phyloP scores from a whole-genome alignment of 2,888 invertebrate species.

The Polydesmus complanatus region DNA sequence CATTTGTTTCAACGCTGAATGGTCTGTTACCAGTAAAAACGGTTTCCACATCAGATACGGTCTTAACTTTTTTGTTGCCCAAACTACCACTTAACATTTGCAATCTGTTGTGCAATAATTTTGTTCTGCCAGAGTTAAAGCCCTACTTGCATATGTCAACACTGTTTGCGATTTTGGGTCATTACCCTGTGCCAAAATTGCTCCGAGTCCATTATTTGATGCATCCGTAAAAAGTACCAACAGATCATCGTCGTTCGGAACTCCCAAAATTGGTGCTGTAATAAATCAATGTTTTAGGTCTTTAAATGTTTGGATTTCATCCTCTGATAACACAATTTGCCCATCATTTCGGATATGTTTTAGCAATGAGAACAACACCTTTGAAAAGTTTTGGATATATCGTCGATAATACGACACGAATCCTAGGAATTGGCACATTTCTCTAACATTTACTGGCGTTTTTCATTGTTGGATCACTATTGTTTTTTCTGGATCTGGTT shows the following conservation, averaged over 20 bases:
- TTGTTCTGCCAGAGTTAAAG: background rate
- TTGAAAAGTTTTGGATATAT: background rate
- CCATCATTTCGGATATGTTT: too few relatives aligned
- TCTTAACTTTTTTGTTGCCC: slow-evolving; percentile 1
- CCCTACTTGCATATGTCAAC: too few relatives aligned
- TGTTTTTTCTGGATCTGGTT: background rate
- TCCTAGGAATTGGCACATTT: background rate
- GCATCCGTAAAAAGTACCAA: slow-evolving; percentile 9
- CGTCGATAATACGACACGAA: background rate
- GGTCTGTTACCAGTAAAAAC: background rate
- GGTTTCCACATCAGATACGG: background rate
- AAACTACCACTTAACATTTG: slow-evolving; percentile 5
- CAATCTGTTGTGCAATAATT: slow-evolving; percentile 7
- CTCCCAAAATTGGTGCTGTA: too few relatives aligned
- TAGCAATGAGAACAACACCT: too few relatives aligned
- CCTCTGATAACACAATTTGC: too few relatives aligned
- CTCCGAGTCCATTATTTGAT: slow-evolving; percentile 1
- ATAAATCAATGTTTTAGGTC: too few relatives aligned
- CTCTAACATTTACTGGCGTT: background rate
- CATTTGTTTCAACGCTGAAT: background rate
- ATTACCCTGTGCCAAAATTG: too few relatives aligned
- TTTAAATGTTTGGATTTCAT: too few relatives aligned
- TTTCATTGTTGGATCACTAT: too few relatives aligned
- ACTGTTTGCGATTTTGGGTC: too few relatives aligned
- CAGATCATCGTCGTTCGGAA: too few relatives aligned